Conservation (phyloP, 2,888 invertebrate genomes). For the Agonopterix subpropinquella region DNA sequence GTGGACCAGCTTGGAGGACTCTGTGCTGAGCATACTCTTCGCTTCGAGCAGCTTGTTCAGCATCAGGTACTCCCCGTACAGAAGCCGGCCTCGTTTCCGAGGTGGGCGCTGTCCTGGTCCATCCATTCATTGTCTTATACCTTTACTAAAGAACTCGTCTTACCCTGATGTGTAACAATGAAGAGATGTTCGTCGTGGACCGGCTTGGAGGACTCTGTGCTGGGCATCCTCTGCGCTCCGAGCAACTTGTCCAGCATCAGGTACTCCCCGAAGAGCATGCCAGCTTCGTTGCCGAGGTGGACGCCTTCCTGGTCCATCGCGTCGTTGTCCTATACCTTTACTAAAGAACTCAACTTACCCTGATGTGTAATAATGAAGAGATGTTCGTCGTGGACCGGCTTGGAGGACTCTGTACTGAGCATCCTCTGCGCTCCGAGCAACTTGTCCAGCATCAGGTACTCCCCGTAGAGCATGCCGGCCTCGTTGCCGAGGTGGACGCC, state of each 20-base stretch:
- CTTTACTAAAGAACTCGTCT: neutral
- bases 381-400: conserved; percentile 96
- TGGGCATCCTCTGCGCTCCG: conserved; percentile 87
- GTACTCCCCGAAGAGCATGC: conserved; percentile 93
- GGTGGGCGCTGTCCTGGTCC: conserved; percentile 69
- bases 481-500: conserved; percentile 79
- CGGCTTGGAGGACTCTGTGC: conserved; percentile 80
- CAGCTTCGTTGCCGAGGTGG: conserved; percentile 81
- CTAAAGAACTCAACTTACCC: conserved; percentile 75
- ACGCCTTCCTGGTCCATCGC: conserved; percentile 60
- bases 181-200: conserved; percentile 99
- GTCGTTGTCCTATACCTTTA: conserved; percentile 23
- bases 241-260: conserved; percentile 92
- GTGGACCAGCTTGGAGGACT: conserved; percentile 86
- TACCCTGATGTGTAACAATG: conserved; percentile 98
- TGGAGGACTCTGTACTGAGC: conserved; percentile 83
- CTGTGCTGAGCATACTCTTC: conserved; percentile 87
- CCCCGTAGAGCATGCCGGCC: conserved; percentile 90
- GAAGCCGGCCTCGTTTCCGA: conserved; percentile 85
- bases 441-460: conserved; percentile 94
- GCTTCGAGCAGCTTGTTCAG: conserved; percentile 89
- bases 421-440: conserved; percentile 87
- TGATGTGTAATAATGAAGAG: conserved; percentile 98
- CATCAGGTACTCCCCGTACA: conserved; percentile 94
- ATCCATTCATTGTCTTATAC: conserved; percentile 28